phyloP scores from a whole-genome alignment of 2,113 vertebrate species.

The Coreoperca whiteheadi region DNA sequence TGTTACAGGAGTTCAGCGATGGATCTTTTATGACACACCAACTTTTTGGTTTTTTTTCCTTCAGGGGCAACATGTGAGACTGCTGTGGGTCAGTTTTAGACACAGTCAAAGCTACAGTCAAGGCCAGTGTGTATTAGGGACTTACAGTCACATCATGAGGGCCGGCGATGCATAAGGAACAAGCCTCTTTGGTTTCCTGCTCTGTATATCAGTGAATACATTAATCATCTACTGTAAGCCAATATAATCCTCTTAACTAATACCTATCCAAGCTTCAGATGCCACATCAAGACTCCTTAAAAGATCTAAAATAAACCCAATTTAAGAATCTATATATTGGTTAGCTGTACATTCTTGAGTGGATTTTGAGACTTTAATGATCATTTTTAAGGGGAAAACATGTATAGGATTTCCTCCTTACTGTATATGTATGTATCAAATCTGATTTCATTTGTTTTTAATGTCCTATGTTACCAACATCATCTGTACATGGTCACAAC shows the following conservation, averaged over 20 bases:
- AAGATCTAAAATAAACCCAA: neutral
- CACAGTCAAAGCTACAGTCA: neutral
- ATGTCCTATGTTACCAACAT: too few relatives aligned
- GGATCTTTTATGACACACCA: constrained; percentile 36
- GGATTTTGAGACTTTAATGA: too few relatives aligned
- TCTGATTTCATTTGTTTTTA: too few relatives aligned
- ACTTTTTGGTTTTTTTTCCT: neutral
- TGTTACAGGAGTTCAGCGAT: constrained; percentile 35
- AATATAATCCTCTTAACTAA: neutral
- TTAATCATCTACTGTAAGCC: neutral
- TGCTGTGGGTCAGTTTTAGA: constrained; percentile 17
- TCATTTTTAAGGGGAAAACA: too few relatives aligned
- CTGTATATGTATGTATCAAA: too few relatives aligned
- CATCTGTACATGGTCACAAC: too few relatives aligned
- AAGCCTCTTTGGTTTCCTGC: neutral
- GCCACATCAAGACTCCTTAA: neutral
- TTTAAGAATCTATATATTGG: neutral
- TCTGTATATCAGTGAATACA: neutral
- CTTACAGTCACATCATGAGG: neutral
- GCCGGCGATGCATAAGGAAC: neutral
- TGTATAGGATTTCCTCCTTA: too few relatives aligned
- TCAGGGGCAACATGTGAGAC: neutral
- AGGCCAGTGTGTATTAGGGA: neutral
- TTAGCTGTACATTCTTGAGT: neutral
- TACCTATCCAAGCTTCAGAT: neutral